Evolutionary conservation across 1,140 invertebrate species (phyloP).

Genomic region (Hylaeus anthracinus): DNA sequence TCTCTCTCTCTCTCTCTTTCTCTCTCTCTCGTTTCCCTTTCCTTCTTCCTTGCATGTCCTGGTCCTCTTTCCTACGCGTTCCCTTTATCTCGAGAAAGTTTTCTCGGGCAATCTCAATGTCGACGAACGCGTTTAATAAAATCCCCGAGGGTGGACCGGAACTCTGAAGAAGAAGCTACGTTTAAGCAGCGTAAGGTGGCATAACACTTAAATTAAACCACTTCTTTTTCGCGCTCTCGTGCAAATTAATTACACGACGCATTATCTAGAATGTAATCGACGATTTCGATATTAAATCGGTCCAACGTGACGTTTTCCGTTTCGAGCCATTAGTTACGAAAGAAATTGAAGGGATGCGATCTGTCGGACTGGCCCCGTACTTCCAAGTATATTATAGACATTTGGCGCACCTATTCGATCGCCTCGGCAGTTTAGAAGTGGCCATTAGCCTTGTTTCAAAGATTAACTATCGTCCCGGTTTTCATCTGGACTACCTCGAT

Average conservation of each 20-base stretch:
- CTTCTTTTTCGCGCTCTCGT: not conserved
- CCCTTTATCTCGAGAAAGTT: conserved; percentile 44
- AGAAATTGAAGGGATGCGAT: conserved; percentile 42
- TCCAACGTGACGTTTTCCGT: conserved; percentile 21
- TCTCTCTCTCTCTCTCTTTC: not conserved
- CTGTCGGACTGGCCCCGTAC: conserved; percentile 36
- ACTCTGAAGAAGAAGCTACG: not conserved
- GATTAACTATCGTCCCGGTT: conserved; percentile 58
- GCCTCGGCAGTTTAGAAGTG: conserved; percentile 62
- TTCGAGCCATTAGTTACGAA: conserved; percentile 35
- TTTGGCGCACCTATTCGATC: conserved; percentile 63
- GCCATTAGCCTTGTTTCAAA: conserved; percentile 60
- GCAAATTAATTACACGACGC: conserved; percentile 27
- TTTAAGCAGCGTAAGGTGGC: not conserved
- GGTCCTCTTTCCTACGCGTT: conserved; percentile 17
- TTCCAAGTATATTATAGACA: conserved; percentile 61
- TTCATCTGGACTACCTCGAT: conserved; percentile 32
- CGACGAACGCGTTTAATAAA: conserved; percentile 57
- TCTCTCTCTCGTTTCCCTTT: too few relatives aligned
- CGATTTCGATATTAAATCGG: conserved; percentile 18
- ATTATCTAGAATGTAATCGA: not conserved
- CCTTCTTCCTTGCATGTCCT: not conserved
- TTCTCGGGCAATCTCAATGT: conserved; percentile 39
- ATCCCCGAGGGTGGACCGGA: conserved; percentile 22
- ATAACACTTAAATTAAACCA: not conserved